Evolutionary conservation across 1,140 invertebrate genomes (phyloP).

Genomic region (Portunus trituberculatus): DNA sequence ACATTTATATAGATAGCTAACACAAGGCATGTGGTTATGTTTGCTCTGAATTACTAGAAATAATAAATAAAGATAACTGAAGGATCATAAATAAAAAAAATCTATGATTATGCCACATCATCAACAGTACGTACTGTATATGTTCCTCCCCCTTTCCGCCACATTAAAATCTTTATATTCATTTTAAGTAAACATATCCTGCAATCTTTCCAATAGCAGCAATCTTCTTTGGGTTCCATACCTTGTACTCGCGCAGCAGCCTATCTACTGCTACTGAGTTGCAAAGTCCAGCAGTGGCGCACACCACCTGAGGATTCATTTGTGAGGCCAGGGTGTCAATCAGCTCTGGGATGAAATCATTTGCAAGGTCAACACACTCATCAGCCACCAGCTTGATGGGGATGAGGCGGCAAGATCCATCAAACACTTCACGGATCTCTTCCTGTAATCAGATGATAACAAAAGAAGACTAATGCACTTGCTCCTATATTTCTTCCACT

Average conservation of each 20-base stretch:
- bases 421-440: conserved; percentile 92
- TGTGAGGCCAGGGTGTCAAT: conserved; percentile 92
- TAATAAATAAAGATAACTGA: too few relatives aligned
- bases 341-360: conserved; percentile 93
- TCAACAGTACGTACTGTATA: too few relatives aligned
- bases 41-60: too few relatives aligned
- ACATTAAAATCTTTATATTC: too few relatives aligned
- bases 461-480: not conserved
- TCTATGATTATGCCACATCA: too few relatives aligned
- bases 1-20: too few relatives aligned
- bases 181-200: too few relatives aligned
- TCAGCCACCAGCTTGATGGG: conserved; percentile 87
- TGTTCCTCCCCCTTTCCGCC: too few relatives aligned
- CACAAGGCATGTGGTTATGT: too few relatives aligned
- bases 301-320: conserved; percentile 92
- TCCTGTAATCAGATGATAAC: conserved; percentile 82
- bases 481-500: not conserved
- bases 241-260: conserved; percentile 82
- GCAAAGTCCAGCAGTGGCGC: conserved; percentile 93
- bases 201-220: too few relatives aligned
- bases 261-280: conserved; percentile 88
- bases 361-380: conserved; percentile 90
- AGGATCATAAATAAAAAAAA: too few relatives aligned
- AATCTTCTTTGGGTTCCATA: not conserved
- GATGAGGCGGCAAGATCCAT: conserved; percentile 92